A percentile compares a stretch with the other conserved stretches of the same genome.
phyloP scores from a whole-genome alignment of 2,888 invertebrate species.

The Nemotelus nigrinus region DNA sequence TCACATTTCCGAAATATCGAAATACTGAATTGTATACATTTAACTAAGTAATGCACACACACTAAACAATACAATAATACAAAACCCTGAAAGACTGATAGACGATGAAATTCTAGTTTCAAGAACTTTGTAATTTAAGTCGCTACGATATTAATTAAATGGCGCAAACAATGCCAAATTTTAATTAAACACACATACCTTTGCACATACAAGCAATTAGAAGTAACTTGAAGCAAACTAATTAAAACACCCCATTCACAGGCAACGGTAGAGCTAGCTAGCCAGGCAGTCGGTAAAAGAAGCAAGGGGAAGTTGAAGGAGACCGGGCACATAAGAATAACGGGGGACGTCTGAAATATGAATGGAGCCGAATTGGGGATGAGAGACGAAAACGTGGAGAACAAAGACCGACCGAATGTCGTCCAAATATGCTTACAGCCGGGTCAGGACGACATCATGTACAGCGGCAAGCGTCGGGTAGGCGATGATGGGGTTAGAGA shows the following conservation, averaged over 20 bases:
- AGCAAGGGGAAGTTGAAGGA: neutral
- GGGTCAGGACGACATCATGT: neutral
- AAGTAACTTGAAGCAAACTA: slow-evolving; percentile 52
- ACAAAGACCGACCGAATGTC: no score
- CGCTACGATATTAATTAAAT: slow-evolving; percentile 50
- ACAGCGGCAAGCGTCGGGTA: neutral
- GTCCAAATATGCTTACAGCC: slow-evolving; percentile 10
- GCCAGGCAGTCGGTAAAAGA: neutral
- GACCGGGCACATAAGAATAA: neutral
- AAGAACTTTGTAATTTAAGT: slow-evolving; percentile 42
- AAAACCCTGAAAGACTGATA: neutral
- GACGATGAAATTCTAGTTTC: slow-evolving; percentile 39
- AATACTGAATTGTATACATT: no score
- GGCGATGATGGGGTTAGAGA: neutral
- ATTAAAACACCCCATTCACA: slow-evolving; percentile 51
- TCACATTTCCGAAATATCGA: no score
- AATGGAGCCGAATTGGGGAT: neutral
- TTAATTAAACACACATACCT: slow-evolving; percentile 52
- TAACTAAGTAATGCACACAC: no score
- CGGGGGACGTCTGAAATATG: neutral
- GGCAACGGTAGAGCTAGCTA: slow-evolving; percentile 3
- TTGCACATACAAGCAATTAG: slow-evolving; percentile 50
- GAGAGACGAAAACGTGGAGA: neutral
- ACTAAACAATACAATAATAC: no score
- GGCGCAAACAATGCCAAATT: slow-evolving; percentile 51